These are phyloP conservation scores for Redunca redunca DNA, from an alignment of 2,113 vertebrate species.

Conservation along the genomic window DNA sequence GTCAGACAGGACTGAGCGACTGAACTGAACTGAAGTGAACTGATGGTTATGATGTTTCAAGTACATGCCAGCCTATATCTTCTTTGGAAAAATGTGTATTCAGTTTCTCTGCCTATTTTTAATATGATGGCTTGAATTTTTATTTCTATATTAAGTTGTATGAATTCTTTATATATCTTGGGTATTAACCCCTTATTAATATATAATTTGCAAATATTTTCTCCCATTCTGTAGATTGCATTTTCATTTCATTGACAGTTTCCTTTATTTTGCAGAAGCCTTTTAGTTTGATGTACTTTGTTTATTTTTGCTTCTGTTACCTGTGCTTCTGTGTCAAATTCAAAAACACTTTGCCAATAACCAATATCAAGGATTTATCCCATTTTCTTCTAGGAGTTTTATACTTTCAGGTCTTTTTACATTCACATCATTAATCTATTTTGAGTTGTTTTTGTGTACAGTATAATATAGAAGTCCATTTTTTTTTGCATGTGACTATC, in stretches of 20 bases:
- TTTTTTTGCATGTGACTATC: not conserved
- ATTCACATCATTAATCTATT: not conserved
- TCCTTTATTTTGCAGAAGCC: not conserved
- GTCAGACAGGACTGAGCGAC: accelerated
- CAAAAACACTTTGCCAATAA: not conserved
- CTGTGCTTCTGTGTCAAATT: not conserved
- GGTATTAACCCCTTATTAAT: not conserved
- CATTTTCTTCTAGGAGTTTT: not conserved
- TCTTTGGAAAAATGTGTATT: not conserved
- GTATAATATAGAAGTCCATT: not conserved
- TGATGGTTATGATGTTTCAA: not conserved
- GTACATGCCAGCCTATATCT: not conserved
- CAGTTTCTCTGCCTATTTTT: not conserved
- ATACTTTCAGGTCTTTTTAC: not conserved
- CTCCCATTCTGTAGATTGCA: not conserved
- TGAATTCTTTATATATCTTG: not conserved
- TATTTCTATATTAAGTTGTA: not conserved
- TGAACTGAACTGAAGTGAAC: no score
- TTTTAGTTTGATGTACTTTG: not conserved
- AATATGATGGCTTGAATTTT: not conserved
- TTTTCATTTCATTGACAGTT: not conserved
- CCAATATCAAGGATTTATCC: not conserved
- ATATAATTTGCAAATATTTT: not conserved
- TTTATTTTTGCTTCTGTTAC: not conserved
- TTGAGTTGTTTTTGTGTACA: not conserved